These are phyloP conservation scores for Anthopleura sola DNA, from an alignment of 64 coral and sea anemone species.

Conservation along the genomic window DNA sequence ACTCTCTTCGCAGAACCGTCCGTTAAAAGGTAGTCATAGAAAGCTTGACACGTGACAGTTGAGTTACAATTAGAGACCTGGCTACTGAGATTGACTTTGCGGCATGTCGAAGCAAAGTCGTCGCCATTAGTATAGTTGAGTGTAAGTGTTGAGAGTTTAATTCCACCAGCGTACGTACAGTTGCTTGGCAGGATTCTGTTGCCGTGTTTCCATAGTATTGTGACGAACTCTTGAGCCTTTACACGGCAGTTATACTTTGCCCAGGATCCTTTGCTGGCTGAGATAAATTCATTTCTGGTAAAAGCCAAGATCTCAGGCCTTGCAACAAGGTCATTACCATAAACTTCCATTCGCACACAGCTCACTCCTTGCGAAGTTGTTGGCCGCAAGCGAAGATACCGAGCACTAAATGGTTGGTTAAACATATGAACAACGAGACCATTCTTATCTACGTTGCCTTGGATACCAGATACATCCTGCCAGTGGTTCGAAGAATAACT, in stretches of 20 bases:
- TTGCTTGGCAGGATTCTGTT: background rate
- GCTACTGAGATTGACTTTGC: background rate
- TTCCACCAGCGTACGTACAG: background rate
- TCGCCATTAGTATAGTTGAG: background rate
- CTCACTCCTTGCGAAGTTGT: background rate
- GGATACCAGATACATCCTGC: background rate
- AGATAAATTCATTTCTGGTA: background rate
- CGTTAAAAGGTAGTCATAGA: background rate
- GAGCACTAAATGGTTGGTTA: background rate
- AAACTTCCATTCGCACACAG: background rate
- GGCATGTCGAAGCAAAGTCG: background rate
- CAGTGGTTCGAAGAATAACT: background rate
- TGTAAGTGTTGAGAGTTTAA: background rate
- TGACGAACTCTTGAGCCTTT: background rate
- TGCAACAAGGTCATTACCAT: background rate
- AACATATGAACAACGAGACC: background rate
- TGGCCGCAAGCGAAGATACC: conserved; percentile 7
- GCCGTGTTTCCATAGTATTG: background rate
- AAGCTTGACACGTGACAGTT: background rate
- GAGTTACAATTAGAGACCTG: background rate
- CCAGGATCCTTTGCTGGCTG: conserved; percentile 6
- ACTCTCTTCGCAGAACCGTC: background rate
- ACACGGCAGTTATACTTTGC: background rate
- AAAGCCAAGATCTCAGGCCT: background rate
- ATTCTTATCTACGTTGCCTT: background rate